Base-by-base conservation (phyloP, 1,140 invertebrate species). In the Aleiodes sp. region DNA sequence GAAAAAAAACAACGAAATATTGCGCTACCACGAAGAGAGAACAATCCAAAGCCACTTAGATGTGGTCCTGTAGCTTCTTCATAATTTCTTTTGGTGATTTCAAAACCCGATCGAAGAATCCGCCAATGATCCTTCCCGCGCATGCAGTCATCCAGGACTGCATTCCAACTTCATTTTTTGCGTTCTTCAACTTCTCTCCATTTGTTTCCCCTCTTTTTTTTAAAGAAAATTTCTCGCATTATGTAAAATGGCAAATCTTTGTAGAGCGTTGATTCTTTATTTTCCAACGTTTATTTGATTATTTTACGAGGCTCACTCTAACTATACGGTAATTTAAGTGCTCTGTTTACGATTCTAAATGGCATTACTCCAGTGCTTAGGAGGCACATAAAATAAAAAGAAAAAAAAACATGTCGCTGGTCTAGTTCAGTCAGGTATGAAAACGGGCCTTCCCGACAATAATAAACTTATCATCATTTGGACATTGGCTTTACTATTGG, bases 401-500 rank as follows among this genome's bases (percentile, higher is more conserved):
- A 52, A 52, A 24, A 4, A 52, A 52, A 24, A 14, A 43, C 46
- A 16, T 24, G 46, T 52, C 46, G 26, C 21, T 10, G 46, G 46
- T 24, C 46, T 52, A 52, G 46, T 52, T 52, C 19, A 2, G 41
- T 46, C 16, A 21, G 46, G 9, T 19, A 24, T 52, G 46, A 21
- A 21, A 52, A 9, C 19, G 12, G 46, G 4, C 46, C n/a, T n/a
- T n/a, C 39, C 39, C 1, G 8, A 52, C 46, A 52, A 52, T 52
- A 52, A 52, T 52, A 52, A 52, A 52, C 46, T 52, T 52, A 52
- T 52, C 46, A 52, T 52, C 12, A 24, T 24, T 24, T 16, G 46
- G 46, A 52, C 46, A 52, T 52, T 52, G 46, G 46, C 46, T 52
- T 52, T 24, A 52, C 46, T 52, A 43, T 52, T 52, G 46, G 46